Base-by-base conservation (phyloP, 2,113 vertebrate genomes). In the Pluvianellus socialis region DNA sequence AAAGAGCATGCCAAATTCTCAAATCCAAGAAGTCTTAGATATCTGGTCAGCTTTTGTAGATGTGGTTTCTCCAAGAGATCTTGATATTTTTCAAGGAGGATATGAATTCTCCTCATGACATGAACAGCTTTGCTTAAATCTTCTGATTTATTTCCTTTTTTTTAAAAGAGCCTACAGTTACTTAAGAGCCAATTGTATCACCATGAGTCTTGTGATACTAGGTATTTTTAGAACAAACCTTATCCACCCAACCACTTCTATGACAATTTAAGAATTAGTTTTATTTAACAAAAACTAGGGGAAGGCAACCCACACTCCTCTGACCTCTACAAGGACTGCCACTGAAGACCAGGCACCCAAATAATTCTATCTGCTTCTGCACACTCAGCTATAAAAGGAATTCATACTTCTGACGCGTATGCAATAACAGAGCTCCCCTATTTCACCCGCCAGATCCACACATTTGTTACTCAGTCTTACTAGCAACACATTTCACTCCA, bases 41-140 rank as follows among this genome's bases (percentile, higher is more conserved):
- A 98, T 75, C 19, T 91, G 53, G 81, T 92, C 89, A 98, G 94
- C 47, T 95, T 52, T 17, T 93, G 61, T 49, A 40, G 40, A 74
- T 98, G 97, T 49, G 52, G 9, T 56, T 97, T 93, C 75, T 98
- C 82, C 63, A 98, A 68, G 55, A 97, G 50, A 70, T 98, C 97
- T 49, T 96, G 55, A 38, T 98, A 95, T 73, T 97, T 98, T 55
- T 96, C 97, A 90, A 98, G 77, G 33, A 98, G 88, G 50, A 91
- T 97, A 28, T 98, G 97, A 85, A 98, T 97, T 79, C 97, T 98
- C 95, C 94, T 98, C 98, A 98, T 98, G 71, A 98, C 95, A 61
- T 98, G 80, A 74, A 98, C 95, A 94, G 97, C 97, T 92, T 97
- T 97, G 70, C 61, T 96, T 86, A 98, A 92, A 88, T 98, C 94